Conservation (phyloP, 2,888 invertebrate genomes). For the Eretmocerus hayati region DNA sequence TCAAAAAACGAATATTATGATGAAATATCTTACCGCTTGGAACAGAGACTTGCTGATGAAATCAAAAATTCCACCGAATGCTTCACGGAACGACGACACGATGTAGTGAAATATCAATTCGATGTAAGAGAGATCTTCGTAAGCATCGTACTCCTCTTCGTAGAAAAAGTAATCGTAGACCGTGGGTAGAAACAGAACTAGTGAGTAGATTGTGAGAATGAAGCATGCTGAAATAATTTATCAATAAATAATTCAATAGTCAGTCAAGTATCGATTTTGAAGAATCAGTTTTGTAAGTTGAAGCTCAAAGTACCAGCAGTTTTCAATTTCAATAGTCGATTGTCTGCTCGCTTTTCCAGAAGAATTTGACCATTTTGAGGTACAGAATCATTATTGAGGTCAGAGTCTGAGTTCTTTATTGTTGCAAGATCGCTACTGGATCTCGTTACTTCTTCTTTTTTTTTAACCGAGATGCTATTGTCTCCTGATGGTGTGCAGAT, state of each 20-base stretch:
- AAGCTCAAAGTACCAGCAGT: slow-evolving; percentile 36
- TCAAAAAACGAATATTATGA: no score
- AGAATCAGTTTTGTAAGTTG: no score
- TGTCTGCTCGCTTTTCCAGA: slow-evolving; percentile 17
- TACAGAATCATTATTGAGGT: no score
- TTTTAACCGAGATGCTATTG: no score
- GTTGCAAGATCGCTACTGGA: no score
- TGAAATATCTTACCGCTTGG: slow-evolving; percentile 34
- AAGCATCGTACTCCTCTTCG: slow-evolving; percentile 33
- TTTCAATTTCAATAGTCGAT: slow-evolving; percentile 31
- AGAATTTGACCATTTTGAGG: no score
- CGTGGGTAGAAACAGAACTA: slow-evolving; percentile 33
- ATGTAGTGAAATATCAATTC: slow-evolving; percentile 34
- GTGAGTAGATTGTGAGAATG: slow-evolving; percentile 32
- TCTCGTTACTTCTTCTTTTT: no score
- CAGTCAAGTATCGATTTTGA: no score
- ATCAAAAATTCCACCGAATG: slow-evolving; percentile 33
- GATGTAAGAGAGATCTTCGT: slow-evolving; percentile 33
- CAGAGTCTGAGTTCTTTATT: no score
- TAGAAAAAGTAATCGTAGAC: slow-evolving; percentile 35
- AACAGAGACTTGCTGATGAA: slow-evolving; percentile 31
- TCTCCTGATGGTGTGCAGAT: no score
- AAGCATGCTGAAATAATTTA: slow-evolving; percentile 31
- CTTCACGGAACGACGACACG: slow-evolving; percentile 36
- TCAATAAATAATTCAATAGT: no score